Evolutionary conservation across 1,140 invertebrate genomes (phyloP), one percentile per base, ranked within the genome.

Genomic region (Parapsyche elsis): DNA sequence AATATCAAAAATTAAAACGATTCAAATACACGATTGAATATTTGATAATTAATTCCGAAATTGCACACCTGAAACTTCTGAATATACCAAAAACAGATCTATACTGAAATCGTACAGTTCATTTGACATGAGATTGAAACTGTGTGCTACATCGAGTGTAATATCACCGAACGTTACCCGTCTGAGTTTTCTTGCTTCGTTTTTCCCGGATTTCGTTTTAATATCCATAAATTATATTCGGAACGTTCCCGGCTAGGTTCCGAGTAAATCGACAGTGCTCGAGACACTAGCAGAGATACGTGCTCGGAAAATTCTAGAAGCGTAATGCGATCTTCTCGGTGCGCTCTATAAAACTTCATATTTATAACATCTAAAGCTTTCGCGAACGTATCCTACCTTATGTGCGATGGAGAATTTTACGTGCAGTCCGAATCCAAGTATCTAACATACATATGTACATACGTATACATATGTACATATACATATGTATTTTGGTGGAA

Each of bases 181-280:
- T 26, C 64, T 24, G 23, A 26, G 7, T 38, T 67, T 12, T 19
- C 19, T 4, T 9, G 16, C 24, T 24, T 67, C 64, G 24, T 67
- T 67, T 64, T 67, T 67, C 23, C 64, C 9, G 64, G 64, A 67
- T 67, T 67, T 67, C 64, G 64, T 67, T 67, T 67, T 23, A 67
- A 67, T 67, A 26, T 67, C 64, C 64, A 67, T 67, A 67, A 67
- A 67, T 67, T 67, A 67, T 67, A 19, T 67, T 67, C 64, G 64
- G 21, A 23, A 67, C 49, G 49, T 12, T 53, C 49, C 12, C 49
- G 49, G 9, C 14, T 67, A 53, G 10, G 49, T 12, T 30, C 19
- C 21, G 14, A 9, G 64, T 67, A 30, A 67, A 67, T 67, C 64
- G 64, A 67, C 24, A 67, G 64, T 67, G 64, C 64, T 26, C 64